Conservation (phyloP, 2,797 vertebrate genomes). For the Spea hammondii region DNA sequence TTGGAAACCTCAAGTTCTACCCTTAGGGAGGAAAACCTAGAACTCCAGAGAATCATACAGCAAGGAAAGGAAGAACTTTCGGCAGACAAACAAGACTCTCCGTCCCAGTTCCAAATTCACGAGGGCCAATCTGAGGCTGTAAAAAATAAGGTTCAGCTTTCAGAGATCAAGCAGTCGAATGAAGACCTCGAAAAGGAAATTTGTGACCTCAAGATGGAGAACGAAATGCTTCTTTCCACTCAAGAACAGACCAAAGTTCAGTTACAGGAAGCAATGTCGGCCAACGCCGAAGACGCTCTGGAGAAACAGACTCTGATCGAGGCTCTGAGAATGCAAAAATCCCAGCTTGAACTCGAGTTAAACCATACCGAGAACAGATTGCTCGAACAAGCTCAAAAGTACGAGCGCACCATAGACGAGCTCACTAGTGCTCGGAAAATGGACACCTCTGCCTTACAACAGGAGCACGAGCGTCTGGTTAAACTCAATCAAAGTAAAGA, state of each 20-base stretch:
- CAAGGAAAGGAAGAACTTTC: conserved; percentile 73
- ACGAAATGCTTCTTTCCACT: conserved; percentile 69
- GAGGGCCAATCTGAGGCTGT: conserved; percentile 72
- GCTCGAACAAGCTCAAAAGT: conserved; percentile 74
- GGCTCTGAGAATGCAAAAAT: conserved; percentile 82
- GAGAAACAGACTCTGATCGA: conserved; percentile 83
- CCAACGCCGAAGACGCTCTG: conserved; percentile 67
- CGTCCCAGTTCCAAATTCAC: conserved; percentile 55
- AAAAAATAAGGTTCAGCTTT: conserved; percentile 71
- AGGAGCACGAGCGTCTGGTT: conserved; percentile 77
- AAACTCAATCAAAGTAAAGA: conserved; percentile 86
- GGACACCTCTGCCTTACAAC: conserved; percentile 77
- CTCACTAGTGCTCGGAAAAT: conserved; percentile 72
- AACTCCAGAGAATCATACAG: conserved; percentile 71
- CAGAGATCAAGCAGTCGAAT: conserved; percentile 69
- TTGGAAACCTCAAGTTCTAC: conserved; percentile 69
- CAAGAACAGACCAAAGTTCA: conserved; percentile 70
- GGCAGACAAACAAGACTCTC: conserved; percentile 56
- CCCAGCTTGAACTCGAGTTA: conserved; percentile 77
- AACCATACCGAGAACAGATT: conserved; percentile 70
- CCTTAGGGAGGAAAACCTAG: conserved; percentile 67
- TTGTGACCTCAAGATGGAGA: conserved; percentile 81
- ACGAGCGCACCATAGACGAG: conserved; percentile 81
- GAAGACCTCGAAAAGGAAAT: conserved; percentile 74
- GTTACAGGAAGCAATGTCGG: conserved; percentile 69